Evolutionary conservation across 2,797 vertebrate genomes (phyloP).

Genomic region (Hyperoplus immaculatus): DNA sequence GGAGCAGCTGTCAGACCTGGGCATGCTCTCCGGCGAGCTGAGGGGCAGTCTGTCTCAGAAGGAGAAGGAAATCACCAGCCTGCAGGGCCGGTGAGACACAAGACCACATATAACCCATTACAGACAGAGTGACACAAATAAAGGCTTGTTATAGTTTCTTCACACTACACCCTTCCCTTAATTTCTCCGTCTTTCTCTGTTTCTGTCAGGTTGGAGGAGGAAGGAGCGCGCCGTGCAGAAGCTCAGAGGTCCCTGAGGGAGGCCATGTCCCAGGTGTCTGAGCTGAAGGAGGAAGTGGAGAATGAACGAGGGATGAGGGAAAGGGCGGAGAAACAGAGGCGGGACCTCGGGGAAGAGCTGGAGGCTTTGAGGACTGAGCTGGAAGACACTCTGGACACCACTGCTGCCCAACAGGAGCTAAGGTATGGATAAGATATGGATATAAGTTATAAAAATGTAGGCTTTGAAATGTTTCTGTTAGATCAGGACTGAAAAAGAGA

Average conservation of each 20-base stretch:
- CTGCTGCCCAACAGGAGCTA: conserved; percentile 93
- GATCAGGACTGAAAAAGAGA: conserved; percentile 8
- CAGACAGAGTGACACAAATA: neutral
- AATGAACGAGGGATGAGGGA: conserved; percentile 89
- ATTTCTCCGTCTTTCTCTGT: conserved; percentile 9
- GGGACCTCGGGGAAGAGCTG: conserved; percentile 92
- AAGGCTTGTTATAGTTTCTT: neutral
- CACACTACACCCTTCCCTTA: neutral
- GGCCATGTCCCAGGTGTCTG: conserved; percentile 89
- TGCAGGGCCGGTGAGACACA: conserved; percentile 86
- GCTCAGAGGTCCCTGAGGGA: conserved; percentile 90
- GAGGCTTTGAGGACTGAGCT: conserved; percentile 92
- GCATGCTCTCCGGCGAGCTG: conserved; percentile 87
- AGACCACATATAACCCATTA: neutral
- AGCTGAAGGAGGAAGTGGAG: conserved; percentile 93
- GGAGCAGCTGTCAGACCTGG: conserved; percentile 91
- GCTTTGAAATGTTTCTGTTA: conserved; percentile 8
- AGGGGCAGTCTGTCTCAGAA: conserved; percentile 88
- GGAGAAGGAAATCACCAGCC: conserved; percentile 92
- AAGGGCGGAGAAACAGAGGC: conserved; percentile 91
- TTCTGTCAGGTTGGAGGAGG: conserved; percentile 88
- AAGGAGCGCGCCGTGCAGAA: conserved; percentile 85
- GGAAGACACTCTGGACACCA: conserved; percentile 93
- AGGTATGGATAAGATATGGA: conserved; percentile 75
- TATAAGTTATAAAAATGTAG: neutral